A percentile compares a stretch with the other conserved stretches of the same genome.
These are phyloP conservation scores for Pterocles orientalis DNA, from an alignment of 2,113 vertebrate genomes.

Conservation along the genomic window DNA sequence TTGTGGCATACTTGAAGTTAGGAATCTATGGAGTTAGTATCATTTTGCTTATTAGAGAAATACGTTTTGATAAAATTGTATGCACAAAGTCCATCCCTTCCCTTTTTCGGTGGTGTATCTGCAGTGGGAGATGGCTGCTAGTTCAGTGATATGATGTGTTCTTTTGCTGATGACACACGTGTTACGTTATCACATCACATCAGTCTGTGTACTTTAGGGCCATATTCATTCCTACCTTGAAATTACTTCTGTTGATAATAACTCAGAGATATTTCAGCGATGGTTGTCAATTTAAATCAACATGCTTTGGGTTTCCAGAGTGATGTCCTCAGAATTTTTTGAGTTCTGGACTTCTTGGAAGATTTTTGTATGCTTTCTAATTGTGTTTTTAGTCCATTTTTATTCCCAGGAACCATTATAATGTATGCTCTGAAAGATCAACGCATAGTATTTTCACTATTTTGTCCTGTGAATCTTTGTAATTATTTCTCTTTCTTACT, in stretches of 20 bases:
- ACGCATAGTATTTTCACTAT: neutral
- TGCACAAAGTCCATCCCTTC: neutral
- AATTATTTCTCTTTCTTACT: neutral
- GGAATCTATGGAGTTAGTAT: neutral
- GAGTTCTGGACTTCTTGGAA: neutral
- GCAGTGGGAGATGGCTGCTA: neutral
- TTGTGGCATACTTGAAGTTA: neutral
- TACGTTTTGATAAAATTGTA: neutral
- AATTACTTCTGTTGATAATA: neutral
- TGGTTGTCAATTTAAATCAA: neutral
- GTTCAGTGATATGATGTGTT: fast-evolving
- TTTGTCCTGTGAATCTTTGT: neutral
- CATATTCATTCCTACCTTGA: neutral
- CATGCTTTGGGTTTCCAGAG: neutral
- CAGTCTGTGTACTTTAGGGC: neutral
- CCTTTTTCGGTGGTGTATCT: neutral
- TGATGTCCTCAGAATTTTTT: neutral
- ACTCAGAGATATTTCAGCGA: neutral
- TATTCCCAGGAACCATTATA: neutral
- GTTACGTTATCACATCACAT: neutral
- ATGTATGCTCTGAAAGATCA: neutral
- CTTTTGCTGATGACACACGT: neutral
- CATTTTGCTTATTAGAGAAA: neutral
- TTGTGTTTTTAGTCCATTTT: neutral
- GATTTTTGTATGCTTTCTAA: neutral